Percentiles rank a stretch among this genome's conserved stretches.
Conservation (phyloP, 2,797 vertebrate species). For the Acanthopagrus latus region DNA sequence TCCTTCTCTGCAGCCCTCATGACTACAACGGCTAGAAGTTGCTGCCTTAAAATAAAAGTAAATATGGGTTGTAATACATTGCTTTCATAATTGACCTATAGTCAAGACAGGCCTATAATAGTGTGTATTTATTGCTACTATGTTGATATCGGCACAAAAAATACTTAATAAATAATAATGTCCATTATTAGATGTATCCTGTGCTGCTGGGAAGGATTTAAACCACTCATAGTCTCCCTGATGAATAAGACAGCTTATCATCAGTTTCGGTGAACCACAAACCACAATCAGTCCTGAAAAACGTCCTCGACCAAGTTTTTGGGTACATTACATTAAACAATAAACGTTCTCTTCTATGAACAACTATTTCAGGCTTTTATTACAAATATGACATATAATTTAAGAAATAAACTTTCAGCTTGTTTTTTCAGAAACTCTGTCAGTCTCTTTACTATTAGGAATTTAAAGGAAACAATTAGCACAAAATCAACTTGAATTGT, state of each 20-base stretch:
- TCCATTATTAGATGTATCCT: not conserved
- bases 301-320: not conserved
- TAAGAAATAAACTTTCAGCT: too few relatives aligned
- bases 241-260: not conserved
- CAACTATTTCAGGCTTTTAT: not conserved
- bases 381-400: not conserved
- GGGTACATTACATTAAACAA: not conserved
- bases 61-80: too few relatives aligned
- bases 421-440: not conserved
- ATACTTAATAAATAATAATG: not conserved
- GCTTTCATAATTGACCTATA: too few relatives aligned
- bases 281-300: not conserved
- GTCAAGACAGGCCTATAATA: too few relatives aligned
- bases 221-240: not conserved
- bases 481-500: too few relatives aligned
- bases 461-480: too few relatives aligned
- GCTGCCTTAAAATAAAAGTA: too few relatives aligned
- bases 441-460: too few relatives aligned
- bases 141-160: not conserved
- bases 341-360: not conserved
- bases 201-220: not conserved
- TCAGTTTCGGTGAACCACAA: not conserved
- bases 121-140: not conserved
- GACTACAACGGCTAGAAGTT: too few relatives aligned
- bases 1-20: too few relatives aligned